Conservation (phyloP, 53 echinoderm and acorn worm genomes). For the Holothuria scabra region DNA sequence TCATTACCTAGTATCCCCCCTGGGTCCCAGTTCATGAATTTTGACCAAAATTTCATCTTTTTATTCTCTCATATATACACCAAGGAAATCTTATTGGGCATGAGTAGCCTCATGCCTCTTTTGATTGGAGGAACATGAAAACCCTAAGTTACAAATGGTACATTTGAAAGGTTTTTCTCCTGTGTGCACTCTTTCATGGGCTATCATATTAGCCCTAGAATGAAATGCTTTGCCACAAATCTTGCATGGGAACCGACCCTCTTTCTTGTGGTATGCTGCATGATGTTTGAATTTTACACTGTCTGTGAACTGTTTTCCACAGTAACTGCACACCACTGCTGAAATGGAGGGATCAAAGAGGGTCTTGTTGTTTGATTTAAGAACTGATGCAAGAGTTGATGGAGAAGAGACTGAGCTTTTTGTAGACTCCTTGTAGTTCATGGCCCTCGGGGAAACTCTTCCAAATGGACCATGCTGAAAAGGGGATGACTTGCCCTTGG, state of each 20-base stretch:
- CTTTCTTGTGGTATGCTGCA: not conserved
- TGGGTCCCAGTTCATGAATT: too few relatives aligned
- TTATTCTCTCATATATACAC: too few relatives aligned
- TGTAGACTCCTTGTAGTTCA: too few relatives aligned
- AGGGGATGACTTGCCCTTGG: not conserved
- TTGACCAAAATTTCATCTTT: too few relatives aligned
- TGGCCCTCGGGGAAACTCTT: too few relatives aligned
- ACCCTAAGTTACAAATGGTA: not conserved
- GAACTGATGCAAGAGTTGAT: too few relatives aligned
- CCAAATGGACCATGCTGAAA: too few relatives aligned
- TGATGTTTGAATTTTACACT: not conserved
- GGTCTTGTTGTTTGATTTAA: too few relatives aligned
- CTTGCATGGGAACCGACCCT: not conserved
- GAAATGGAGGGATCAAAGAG: too few relatives aligned
- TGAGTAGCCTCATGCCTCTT: not conserved
- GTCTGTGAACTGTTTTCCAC: constrained; percentile 6
- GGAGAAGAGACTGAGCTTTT: too few relatives aligned
- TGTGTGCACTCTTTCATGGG: constrained; percentile 15
- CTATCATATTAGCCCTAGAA: not conserved
- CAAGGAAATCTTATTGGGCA: not conserved
- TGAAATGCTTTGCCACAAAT: not conserved
- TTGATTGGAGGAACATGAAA: not conserved
- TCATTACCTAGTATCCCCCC: too few relatives aligned
- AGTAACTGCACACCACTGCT: not conserved
- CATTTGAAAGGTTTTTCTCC: constrained; percentile 9